Base-by-base conservation (phyloP, 2,113 vertebrate genomes). In the Melanotaenia duboulayi region DNA sequence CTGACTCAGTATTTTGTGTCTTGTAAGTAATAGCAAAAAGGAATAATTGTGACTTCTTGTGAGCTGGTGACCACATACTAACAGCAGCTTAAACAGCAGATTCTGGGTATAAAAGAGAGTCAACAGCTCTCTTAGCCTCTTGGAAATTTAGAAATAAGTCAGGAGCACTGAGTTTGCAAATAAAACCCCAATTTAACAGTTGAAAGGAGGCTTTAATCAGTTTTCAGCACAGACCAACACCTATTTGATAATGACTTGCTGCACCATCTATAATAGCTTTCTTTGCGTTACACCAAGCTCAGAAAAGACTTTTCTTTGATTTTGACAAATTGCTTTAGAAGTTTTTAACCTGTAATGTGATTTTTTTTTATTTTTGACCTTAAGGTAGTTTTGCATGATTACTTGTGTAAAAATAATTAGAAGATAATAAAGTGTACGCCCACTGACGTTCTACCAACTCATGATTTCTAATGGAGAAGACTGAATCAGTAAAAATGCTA, bases 391-490 rank as follows among this genome's bases (percentile, higher is more conserved):
- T 11, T 40, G 8, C 19, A 20, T 3, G 22, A 42, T 44, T 23
- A 70, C n/a, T 32, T n/a, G 20, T 23, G n/a, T 35, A 28, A 23
- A 13, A 58, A 80, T 65, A 82, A 83, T 56, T 64, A 39, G 74
- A 35, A 71, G 57, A 25, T 17, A 17, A 78, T 23, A 65, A 73
- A 39, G 48, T 25, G 13, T 24, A 57, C 24, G 28, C 65, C 57
- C 48, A 11, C 48, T 10, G 12, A 61, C 46, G 49, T 59, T 9
- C 65, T 67, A 64, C 79, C 72, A 76, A 22, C 66, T 54, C 42
- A 55, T 69, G 49, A 65, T 71, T 76, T 80, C 48, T 73, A 58
- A 74, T 44, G 17, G 20, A 59, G 28, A 69, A 56, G 56, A 17
- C 52, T 69, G 20, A 32, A 81, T 82, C 50, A 28, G 73, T 69